Conservation (phyloP, 2,797 vertebrate genomes). For the Corythornis leucogaster region DNA sequence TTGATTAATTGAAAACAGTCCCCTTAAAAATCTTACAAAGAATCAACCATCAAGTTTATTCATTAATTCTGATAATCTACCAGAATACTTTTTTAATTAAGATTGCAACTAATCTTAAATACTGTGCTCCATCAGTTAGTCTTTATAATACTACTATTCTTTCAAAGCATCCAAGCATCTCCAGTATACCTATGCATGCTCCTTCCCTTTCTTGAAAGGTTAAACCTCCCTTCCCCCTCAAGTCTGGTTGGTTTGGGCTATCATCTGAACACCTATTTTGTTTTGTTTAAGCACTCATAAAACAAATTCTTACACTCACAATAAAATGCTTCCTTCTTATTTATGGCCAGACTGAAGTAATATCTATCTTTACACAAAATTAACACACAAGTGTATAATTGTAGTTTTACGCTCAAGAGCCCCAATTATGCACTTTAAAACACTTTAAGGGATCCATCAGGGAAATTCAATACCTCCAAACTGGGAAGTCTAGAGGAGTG, state of each 20-base stretch:
- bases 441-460: constrained; percentile 61
- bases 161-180: background rate
- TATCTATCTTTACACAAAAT: constrained; percentile 74
- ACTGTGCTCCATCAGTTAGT: background rate
- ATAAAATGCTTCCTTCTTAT: constrained; percentile 63
- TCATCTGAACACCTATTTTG: constrained; percentile 50
- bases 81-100: background rate
- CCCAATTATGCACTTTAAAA: constrained; percentile 75
- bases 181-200: background rate
- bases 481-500: constrained; percentile 20
- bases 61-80: background rate
- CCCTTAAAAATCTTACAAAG: background rate
- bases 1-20: background rate
- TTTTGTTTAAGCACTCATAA: constrained; percentile 54
- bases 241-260: background rate
- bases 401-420: constrained; percentile 76
- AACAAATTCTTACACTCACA: constrained; percentile 35
- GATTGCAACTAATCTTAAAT: background rate
- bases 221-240: background rate
- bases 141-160: background rate
- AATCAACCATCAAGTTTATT: background rate
- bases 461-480: constrained; percentile 56
- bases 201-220: background rate
- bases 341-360: constrained; percentile 69
- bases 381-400: constrained; percentile 80